phyloP scores from a whole-genome alignment of 2,113 vertebrate species.

The Struthidea cinerea region DNA sequence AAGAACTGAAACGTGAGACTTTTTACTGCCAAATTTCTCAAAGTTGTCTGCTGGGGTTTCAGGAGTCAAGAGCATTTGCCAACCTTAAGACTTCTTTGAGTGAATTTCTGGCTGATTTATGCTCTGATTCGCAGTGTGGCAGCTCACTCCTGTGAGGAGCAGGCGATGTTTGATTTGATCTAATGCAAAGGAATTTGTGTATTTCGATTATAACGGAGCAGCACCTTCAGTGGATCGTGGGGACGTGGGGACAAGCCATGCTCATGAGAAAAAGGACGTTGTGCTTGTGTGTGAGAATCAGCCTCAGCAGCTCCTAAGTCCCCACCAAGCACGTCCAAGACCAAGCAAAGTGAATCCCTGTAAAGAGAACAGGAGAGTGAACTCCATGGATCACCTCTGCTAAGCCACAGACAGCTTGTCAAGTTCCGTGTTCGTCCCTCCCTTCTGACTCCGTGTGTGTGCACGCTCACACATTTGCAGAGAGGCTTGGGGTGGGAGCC shows the following conservation, averaged over 20 bases:
- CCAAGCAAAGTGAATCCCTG: neutral
- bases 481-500: neutral
- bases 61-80: neutral
- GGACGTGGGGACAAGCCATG: fast-evolving
- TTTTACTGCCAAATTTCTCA: neutral
- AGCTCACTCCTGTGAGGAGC: neutral
- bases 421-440: fast-evolving
- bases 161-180: neutral
- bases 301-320: neutral
- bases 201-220: fast-evolving
- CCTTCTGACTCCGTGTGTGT: neutral
- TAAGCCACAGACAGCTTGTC: neutral
- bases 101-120: neutral
- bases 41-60: neutral
- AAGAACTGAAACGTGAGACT: neutral
- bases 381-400: neutral
- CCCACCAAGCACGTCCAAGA: neutral
- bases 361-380: neutral
- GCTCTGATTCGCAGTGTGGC: neutral
- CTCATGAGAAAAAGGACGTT: too few species aligned
- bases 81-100: neutral
- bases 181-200: neutral
- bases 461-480: fast-evolving
- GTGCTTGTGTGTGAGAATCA: fast-evolving
- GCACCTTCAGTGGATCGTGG: fast-evolving